Evolutionary conservation across 2,888 invertebrate genomes (phyloP).

Genomic region (Apodemia zela): DNA sequence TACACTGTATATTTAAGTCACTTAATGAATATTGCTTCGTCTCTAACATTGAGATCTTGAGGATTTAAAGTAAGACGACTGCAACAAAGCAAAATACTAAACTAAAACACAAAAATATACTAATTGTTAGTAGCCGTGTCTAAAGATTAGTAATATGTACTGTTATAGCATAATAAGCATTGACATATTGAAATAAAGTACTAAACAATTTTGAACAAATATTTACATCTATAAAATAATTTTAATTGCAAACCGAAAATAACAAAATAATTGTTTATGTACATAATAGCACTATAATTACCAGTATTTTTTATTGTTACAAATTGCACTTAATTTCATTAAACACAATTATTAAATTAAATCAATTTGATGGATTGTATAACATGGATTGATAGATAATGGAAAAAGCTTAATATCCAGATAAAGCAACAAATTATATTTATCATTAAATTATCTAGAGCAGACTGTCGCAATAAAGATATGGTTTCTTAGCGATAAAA

Average conservation of each 20-base stretch:
- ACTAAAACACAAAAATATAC: constrained; percentile 24
- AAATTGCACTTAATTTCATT: neutral
- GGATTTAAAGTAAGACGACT: neutral
- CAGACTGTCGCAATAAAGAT: neutral
- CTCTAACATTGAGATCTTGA: neutral
- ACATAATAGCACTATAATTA: constrained; percentile 3
- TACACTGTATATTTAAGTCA: neutral
- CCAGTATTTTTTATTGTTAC: neutral
- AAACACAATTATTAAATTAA: too few species aligned
- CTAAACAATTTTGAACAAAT: neutral
- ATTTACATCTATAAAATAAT: neutral
- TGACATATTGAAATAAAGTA: neutral
- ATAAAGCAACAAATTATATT: constrained; percentile 1
- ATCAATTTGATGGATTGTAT: neutral
- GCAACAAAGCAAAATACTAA: constrained; percentile 39
- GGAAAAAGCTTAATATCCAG: too few species aligned
- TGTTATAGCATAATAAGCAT: neutral
- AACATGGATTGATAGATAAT: neutral
- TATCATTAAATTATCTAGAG: neutral
- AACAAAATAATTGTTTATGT: neutral
- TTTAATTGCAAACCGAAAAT: neutral
- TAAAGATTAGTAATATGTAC: neutral
- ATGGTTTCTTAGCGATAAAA: neutral
- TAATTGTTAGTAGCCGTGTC: constrained; percentile 23
- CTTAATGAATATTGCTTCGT: constrained; percentile 6